Percentiles rank a stretch among this genome's conserved stretches.
Evolutionary conservation across 2,113 vertebrate species (phyloP).

Genomic region (Poeciliopsis turrubarensis): DNA sequence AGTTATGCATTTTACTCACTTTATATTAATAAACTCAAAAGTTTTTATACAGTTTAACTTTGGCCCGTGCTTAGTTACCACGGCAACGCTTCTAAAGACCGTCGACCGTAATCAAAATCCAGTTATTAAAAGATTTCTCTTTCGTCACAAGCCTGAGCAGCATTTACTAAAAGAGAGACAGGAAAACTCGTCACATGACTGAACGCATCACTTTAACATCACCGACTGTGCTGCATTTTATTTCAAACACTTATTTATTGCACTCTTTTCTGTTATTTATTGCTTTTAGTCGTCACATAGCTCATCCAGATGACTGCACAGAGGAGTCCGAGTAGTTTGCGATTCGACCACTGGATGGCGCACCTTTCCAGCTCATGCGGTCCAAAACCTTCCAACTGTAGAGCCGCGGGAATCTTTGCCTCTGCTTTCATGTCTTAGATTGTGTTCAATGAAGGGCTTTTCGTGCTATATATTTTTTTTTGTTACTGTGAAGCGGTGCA

Average conservation of each 20-base stretch:
- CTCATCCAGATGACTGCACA: neutral
- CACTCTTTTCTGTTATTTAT: neutral
- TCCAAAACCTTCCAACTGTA: slow-evolving; percentile 5
- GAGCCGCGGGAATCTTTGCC: neutral
- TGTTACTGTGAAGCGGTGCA: slow-evolving; percentile 36
- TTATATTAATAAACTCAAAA: too few species aligned
- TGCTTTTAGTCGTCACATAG: neutral
- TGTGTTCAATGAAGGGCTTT: slow-evolving; percentile 44
- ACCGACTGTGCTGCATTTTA: neutral
- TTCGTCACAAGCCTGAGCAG: neutral
- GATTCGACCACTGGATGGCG: slow-evolving; percentile 44
- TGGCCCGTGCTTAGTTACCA: neutral
- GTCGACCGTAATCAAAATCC: neutral
- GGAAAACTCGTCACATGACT: neutral
- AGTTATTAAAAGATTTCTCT: neutral
- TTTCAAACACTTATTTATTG: slow-evolving; percentile 17
- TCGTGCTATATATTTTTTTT: slow-evolving; percentile 29
- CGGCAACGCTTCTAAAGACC: neutral
- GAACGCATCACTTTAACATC: neutral
- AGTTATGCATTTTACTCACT: too few species aligned
- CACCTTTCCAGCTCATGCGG: slow-evolving; percentile 20
- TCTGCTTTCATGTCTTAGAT: slow-evolving; percentile 3
- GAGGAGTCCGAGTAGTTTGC: slow-evolving; percentile 2
- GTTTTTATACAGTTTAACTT: too few species aligned
- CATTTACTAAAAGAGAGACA: too few species aligned